Evolutionary conservation across 2,888 invertebrate genomes (phyloP).

Genomic region (Ypsolopha scabrella): DNA sequence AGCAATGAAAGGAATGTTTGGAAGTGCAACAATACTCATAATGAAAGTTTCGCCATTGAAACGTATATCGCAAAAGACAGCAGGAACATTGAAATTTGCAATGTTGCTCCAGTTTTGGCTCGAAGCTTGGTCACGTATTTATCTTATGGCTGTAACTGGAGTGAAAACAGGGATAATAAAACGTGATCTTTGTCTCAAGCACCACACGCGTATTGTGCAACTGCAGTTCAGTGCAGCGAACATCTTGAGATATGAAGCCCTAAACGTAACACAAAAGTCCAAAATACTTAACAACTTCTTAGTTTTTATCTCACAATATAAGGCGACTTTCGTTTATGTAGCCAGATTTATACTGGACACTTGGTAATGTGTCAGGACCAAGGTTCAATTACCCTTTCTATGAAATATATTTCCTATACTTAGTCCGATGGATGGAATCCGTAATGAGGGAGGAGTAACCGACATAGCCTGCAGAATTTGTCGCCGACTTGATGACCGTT

Average conservation of each 20-base stretch:
- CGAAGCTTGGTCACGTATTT: constrained; percentile 16
- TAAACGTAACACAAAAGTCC: too few relatives aligned
- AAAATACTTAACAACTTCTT: too few relatives aligned
- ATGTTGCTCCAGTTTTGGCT: background rate
- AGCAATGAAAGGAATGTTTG: background rate
- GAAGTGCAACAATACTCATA: background rate
- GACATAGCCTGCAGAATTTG: too few relatives aligned
- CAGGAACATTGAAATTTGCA: background rate
- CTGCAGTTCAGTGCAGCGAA: background rate
- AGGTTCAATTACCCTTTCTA: too few relatives aligned
- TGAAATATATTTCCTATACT: too few relatives aligned
- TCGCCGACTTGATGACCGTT: too few relatives aligned
- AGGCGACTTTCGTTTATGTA: too few relatives aligned
- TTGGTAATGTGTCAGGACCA: too few relatives aligned
- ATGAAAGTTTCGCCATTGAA: background rate
- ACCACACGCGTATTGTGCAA: constrained; percentile 11
- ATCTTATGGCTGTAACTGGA: constrained; percentile 17
- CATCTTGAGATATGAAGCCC: background rate
- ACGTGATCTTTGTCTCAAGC: constrained; percentile 20
- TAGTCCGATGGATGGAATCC: too few relatives aligned
- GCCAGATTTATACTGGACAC: too few relatives aligned
- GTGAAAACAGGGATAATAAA: constrained; percentile 19
- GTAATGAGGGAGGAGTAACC: too few relatives aligned
- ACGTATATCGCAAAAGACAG: background rate
- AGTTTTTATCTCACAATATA: too few relatives aligned